A percentile compares a stretch with the other conserved stretches of the same genome.
Conservation (phyloP, 2,888 invertebrate genomes). For the Xestobium rufovillosum region DNA sequence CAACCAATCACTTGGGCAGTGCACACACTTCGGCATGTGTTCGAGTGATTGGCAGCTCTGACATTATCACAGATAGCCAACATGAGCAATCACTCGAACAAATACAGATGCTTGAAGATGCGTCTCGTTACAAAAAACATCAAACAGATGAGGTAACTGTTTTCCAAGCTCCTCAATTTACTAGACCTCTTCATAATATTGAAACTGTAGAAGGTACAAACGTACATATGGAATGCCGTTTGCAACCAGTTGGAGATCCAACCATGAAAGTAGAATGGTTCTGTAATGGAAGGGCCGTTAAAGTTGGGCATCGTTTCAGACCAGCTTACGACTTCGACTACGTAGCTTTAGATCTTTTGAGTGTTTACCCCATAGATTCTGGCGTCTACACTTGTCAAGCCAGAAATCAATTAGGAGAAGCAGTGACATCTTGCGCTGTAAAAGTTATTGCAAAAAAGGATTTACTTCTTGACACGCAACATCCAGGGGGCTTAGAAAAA, state of each 20-base stretch:
- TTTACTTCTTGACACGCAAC: constrained; percentile 79
- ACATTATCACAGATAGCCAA: constrained; percentile 81
- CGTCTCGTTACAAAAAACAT: constrained; percentile 61
- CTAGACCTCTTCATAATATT: constrained; percentile 78
- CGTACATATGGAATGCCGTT: constrained; percentile 83
- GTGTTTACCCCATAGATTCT: constrained; percentile 95
- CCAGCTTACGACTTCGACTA: constrained; percentile 97
- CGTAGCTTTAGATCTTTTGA: constrained; percentile 90
- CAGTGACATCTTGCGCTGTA: constrained; percentile 85
- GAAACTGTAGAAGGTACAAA: constrained; percentile 87
- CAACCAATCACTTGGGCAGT: constrained; percentile 87
- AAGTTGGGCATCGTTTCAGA: constrained; percentile 88
- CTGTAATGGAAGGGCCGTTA: constrained; percentile 87
- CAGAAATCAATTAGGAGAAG: constrained; percentile 89
- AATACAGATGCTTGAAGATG: constrained; percentile 83
- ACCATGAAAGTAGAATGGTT: constrained; percentile 94
- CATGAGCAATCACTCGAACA: constrained; percentile 89
- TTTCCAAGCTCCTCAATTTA: constrained; percentile 81
- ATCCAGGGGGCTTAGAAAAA: constrained; percentile 85
- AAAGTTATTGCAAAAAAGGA: constrained; percentile 85
- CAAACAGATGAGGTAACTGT: constrained; percentile 75
- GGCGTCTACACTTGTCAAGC: constrained; percentile 95
- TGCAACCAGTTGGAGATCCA: constrained; percentile 87
- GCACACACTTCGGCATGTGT: constrained; percentile 89
- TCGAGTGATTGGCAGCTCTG: constrained; percentile 72